Base-by-base conservation (phyloP, 2,113 vertebrate species). In the Damaliscus lunatus region DNA sequence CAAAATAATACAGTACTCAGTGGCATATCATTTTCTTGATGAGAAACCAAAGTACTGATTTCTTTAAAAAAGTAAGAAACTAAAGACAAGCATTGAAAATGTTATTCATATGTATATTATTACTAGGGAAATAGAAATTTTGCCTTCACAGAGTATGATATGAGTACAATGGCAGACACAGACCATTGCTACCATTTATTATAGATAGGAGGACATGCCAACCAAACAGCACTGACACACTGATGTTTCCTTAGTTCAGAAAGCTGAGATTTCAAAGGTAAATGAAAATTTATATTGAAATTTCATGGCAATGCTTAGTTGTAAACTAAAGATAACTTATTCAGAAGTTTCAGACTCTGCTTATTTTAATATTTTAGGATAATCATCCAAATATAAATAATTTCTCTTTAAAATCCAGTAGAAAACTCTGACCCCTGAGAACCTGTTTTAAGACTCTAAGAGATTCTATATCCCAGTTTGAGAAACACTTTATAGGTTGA, bases 51-150 rank as follows among this genome's bases (percentile, higher is more conserved):
- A 91, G 53, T 88, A 71, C 52, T 91, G 74, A 82, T 86, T 96
- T 88, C 64, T 74, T 67, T 96, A n/a, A 84, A 95, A 84, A 91
- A 14, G 48, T 60, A 81, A 92, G 52, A 95, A 94, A 95, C 52
- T 87, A 57, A 87, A 92, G 52, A 78, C 46, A 23, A n/a, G 78
- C 29, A 91, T 17, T 91, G 83, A 83, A 95, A 96, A 93, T 88
- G 15, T 78, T 64, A 60, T n/a, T 90, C 25, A 13, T n/a, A 46
- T 71, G 43, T 40, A 33, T 46, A 52, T 91, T 78, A 60, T 85
- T 53, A 89, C 13, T 50, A 60, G 67, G 50, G 33, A 81, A 91
- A 89, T 71, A 87, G 25, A 95, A 91, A 55, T 52, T 83, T 95
- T 87, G 95, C 81, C 90, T 90, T 71, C 48, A 92, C 55, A 57